Base-by-base conservation (phyloP, 2,113 vertebrate genomes). In the Tragelaphus strepsiceros region DNA sequence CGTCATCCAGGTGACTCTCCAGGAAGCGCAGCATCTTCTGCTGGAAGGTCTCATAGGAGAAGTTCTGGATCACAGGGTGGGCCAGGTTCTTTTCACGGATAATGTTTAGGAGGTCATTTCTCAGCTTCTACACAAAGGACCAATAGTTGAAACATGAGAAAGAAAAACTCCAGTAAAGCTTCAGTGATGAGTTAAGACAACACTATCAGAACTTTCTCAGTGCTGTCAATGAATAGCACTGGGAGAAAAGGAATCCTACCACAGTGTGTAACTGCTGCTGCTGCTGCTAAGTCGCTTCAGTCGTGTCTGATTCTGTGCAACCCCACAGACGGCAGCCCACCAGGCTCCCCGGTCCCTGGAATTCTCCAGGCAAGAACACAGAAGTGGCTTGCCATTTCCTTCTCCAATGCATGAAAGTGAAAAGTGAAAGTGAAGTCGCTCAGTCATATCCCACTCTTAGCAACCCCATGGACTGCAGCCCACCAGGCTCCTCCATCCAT, bases 31-130 rank as follows among this genome's bases (percentile, higher is more conserved):
- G 97, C 98, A 99, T 98, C 80, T 98, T 98, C 82, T 98, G 97
- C 97, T 99, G 99, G 96, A 99, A 99, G 24, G 84, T 97, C n/a
- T 97, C 97, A 6, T 99, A 99, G 19, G 99, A 99, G 39, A 99
- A 98, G 91, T 98, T 98, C 61, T 99, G 98, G 54, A 99, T 98
- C 21, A 99, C 30, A 0, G 99, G 98, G 71, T 99, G 99, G 1
- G 86, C 87, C 22, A 92, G 91, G 8, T 98, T 99, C 97, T 98
- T 99, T 92, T 98, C 98, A 39, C 97, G 97, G 95, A 99, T 99
- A 84, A 99, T 97, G 30, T 94, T 78, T 96, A 99, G 95, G 49
- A 99, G 98, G 62, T 99, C 98, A 0, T 95, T 97, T 86, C 24
- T 98, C 77, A 98, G 98, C 97, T 99, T 99, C 99, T 99, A 97